These are phyloP conservation scores for Bombylius discolor DNA, from an alignment of 2,888 invertebrate genomes.

Conservation along the genomic window DNA sequence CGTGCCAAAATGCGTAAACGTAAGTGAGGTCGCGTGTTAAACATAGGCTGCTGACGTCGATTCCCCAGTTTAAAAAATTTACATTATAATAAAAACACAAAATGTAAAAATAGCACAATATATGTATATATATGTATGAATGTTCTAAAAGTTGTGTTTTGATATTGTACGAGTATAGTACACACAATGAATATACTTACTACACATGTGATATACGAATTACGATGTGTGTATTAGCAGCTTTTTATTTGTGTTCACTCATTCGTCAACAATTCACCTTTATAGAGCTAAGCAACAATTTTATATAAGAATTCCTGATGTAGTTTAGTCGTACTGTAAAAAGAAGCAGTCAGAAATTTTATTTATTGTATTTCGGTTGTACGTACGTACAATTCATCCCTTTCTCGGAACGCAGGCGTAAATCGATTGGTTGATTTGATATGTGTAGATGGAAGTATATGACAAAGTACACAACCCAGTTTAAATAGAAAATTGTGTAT, in stretches of 20 bases:
- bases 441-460: too few relatives aligned
- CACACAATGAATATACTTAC: too few relatives aligned
- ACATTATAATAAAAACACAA: too few relatives aligned
- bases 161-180: too few relatives aligned
- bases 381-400: background rate
- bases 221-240: background rate
- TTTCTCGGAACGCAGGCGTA: conserved; percentile 12
- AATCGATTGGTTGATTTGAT: conserved; percentile 10
- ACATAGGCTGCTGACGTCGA: conserved; percentile 7
- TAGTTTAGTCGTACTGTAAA: too few relatives aligned
- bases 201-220: too few relatives aligned
- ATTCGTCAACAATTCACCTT: background rate
- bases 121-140: too few relatives aligned
- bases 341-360: too few relatives aligned
- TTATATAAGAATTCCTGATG: too few relatives aligned
- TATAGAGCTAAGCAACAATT: background rate
- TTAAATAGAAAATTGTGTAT: background rate
- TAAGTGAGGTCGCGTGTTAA: conserved; percentile 12
- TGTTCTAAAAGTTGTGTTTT: too few relatives aligned
- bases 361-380: background rate
- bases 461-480: background rate
- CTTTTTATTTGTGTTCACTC: conserved; percentile 3
- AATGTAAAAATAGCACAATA: too few relatives aligned
- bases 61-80: background rate
- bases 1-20: conserved; percentile 12